Conservation (phyloP, 2,888 invertebrate species). For the Cephus nigrinus region DNA sequence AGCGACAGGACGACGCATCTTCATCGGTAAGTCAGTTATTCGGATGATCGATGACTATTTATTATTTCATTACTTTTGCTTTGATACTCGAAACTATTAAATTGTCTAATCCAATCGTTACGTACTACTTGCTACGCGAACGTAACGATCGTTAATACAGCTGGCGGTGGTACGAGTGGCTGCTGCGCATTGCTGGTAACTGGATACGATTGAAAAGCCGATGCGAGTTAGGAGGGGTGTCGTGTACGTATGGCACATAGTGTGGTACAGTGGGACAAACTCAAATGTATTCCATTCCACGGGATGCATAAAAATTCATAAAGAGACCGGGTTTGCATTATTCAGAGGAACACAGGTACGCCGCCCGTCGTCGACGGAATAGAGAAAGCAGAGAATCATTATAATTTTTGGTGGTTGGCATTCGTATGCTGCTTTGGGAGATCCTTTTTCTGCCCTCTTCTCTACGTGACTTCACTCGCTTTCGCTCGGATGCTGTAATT, state of each 20-base stretch:
- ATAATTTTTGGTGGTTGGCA: conserved; percentile 51
- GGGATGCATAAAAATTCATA: conserved; percentile 61
- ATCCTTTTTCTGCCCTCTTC: conserved; percentile 15
- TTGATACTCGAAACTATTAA: not conserved
- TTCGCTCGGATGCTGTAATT: conserved; percentile 18
- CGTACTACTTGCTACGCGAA: not conserved
- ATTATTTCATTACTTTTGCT: not conserved
- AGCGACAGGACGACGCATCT: not conserved
- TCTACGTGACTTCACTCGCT: conserved; percentile 35
- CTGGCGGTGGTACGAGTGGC: not conserved
- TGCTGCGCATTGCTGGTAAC: conserved; percentile 14
- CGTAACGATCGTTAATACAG: not conserved
- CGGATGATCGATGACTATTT: not conserved
- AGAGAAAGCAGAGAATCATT: conserved; percentile 51
- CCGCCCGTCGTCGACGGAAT: conserved; percentile 24
- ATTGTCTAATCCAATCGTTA: not conserved
- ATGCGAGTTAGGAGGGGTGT: not conserved
- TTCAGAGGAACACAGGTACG: conserved; percentile 42
- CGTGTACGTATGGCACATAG: not conserved
- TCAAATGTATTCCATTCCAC: conserved; percentile 52
- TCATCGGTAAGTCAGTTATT: not conserved
- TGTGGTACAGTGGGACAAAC: conserved; percentile 29
- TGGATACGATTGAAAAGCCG: conserved; percentile 12
- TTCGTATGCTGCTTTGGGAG: conserved; percentile 37
- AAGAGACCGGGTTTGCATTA: conserved; percentile 57